Evolutionary conservation across 92 coral and sea anemone genomes (phyloP), one percentile per base, ranked within the genome.

Genomic region (Porites rus): DNA sequence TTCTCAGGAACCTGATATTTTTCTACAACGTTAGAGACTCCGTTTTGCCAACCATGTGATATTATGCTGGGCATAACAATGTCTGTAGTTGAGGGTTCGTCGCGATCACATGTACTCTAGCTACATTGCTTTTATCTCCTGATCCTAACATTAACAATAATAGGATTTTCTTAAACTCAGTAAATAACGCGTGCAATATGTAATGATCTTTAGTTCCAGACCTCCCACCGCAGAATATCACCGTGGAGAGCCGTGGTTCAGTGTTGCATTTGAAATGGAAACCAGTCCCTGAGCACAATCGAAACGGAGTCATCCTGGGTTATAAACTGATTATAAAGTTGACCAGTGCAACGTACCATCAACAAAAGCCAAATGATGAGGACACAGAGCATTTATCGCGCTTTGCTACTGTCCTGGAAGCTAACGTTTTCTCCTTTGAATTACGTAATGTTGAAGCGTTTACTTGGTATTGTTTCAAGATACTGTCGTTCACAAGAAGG

Each of bases 381-480:
- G 82, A 78, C 6, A 56, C 86, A 0, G 68, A 12, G 24, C 20
- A 25, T 2, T 83, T 76, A 88, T 46, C 28, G 21, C 72, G 70
- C 51, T 77, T 67, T 62, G 80, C 51, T 21, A 69, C 87, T 2
- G 73, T 89, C 2, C 22, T 89, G 24, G 76, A 67, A 17, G 63
- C 28, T 0, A n/a, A 73, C 25, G 50, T 46, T 4, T 77, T 72
- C 14, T 58, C 58, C 10, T 80, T 63, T 9, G 85, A 19, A 14
- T 76, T 92, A 10, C 69, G 25, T 12, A 71, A 84, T 10, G 82
- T 92, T 9, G 74, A 61, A 22, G 80, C 80, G 2, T 82, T 50
- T 75, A 89, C 95, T 31, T 52, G 84, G 62, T 89, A 89, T 70
- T 92, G 95, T 38, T 28, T 92, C 76, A 77, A 69, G 64, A 67